These are phyloP conservation scores for Apis mellifera DNA, from an alignment of 1,140 invertebrate genomes.

Conservation along the genomic window Amel_HAv3.1 CM009934.2:6308501-6309000, in stretches of 20 bases:
- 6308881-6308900: conserved; percentile 63
- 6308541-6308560: too few relatives aligned
- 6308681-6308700: too few relatives aligned
- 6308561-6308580: too few relatives aligned
- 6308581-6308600: too few relatives aligned
- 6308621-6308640: too few relatives aligned
- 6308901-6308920: conserved; percentile 65
- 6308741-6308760: conserved; percentile 15
- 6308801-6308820: background rate
- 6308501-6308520: too few relatives aligned
- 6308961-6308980: background rate
- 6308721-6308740: background rate
- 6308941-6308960: conserved; percentile 39
- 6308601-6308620: too few relatives aligned
- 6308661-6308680: too few relatives aligned
- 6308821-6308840: conserved; percentile 26
- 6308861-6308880: conserved; percentile 27
- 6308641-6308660: too few relatives aligned
- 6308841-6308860: conserved; percentile 47
- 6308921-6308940: conserved; percentile 29
- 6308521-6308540: too few relatives aligned
- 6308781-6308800: conserved; percentile 7
- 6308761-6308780: background rate
- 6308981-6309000: background rate
- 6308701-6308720: too few relatives aligned